phyloP scores from a whole-genome alignment of 53 echinoderm and acorn worm genomes.

The Zoroaster sp. region DNA sequence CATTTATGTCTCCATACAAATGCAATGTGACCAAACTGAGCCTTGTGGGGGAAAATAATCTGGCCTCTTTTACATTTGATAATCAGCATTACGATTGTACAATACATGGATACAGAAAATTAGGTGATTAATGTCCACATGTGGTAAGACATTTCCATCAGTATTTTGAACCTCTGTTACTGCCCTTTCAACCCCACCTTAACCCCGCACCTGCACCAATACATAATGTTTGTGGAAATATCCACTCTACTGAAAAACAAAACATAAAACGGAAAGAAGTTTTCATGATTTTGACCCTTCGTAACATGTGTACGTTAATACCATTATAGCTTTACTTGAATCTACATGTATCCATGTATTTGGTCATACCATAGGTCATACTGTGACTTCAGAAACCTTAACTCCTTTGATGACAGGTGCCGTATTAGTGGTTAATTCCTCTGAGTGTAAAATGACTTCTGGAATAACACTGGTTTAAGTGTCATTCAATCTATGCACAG shows the following conservation, averaged over 20 bases:
- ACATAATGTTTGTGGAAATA: not conserved
- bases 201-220: not conserved
- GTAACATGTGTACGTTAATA: not conserved
- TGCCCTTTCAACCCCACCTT: not conserved
- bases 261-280: not conserved
- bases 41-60: no score
- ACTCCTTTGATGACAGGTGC: slow-evolving; percentile 21
- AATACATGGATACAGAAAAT: no score
- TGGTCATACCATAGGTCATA: not conserved
- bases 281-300: no score
- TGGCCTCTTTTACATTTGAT: no score
- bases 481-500: slow-evolving; percentile 24
- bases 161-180: no score
- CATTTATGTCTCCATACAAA: no score
- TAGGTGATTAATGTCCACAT: no score
- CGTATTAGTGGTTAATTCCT: not conserved
- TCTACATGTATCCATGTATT: not conserved
- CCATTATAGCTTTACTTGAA: not conserved
- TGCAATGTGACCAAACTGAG: no score
- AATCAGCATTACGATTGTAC: no score
- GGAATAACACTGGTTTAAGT: slow-evolving; percentile 3
- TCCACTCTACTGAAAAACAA: not conserved
- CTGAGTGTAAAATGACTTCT: slow-evolving; percentile 35
- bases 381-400: not conserved
- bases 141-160: no score